Percentiles rank a stretch among this genome's conserved stretches.
Evolutionary conservation across 2,113 vertebrate species (phyloP).

Genomic region (Chascanopsetta lugubris): DNA sequence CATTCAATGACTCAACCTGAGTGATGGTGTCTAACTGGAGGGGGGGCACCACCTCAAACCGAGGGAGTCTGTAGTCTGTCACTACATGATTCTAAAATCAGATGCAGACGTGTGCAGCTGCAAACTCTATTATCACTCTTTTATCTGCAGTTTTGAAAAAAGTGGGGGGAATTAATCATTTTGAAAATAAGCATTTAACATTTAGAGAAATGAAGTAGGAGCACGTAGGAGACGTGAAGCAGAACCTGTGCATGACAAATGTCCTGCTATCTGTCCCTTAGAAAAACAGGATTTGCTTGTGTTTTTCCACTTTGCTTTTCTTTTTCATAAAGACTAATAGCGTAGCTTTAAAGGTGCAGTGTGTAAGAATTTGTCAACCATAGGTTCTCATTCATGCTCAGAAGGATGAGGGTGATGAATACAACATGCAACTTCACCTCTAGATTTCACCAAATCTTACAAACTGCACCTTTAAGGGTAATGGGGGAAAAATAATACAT

Average conservation of each 20-base stretch:
- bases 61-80: conserved; percentile 46
- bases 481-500: no score
- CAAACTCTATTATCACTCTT: conserved; percentile 35
- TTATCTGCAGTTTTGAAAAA: conserved; percentile 17
- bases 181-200: conserved; percentile 35
- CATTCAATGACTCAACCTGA: conserved; percentile 71
- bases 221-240: background rate
- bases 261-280: conserved; percentile 1
- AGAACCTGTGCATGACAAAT: no score
- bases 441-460: no score
- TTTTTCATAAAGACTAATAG: background rate
- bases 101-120: conserved; percentile 42
- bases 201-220: conserved; percentile 8
- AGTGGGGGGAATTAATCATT: conserved; percentile 15
- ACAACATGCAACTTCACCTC: no score
- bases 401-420: no score
- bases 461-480: no score
- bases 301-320: background rate
- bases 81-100: conserved; percentile 54
- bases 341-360: no score
- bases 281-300: background rate
- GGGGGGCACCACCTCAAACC: conserved; percentile 52
- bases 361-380: no score
- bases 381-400: no score
- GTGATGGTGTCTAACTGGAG: conserved; percentile 61